phyloP scores from a whole-genome alignment of 2,888 invertebrate species.

The Perdita meconis region DNA sequence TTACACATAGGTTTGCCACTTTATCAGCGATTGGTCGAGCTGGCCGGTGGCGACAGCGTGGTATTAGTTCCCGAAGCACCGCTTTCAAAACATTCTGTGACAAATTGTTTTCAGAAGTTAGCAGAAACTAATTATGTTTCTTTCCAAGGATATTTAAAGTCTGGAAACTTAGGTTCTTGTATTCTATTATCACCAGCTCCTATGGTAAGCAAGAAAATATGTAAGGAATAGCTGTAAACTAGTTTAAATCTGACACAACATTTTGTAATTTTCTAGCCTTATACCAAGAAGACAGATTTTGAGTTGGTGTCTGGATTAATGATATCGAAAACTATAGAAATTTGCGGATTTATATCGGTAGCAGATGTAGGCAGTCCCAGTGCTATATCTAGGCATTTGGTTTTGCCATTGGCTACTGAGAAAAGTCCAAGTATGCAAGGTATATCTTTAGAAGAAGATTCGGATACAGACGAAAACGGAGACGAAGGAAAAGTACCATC shows the following conservation, averaged over 20 bases:
- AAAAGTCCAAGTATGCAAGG: constrained; percentile 83
- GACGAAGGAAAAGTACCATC: constrained; percentile 93
- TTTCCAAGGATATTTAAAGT: constrained; percentile 89
- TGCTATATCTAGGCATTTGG: constrained; percentile 94
- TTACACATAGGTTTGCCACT: constrained; percentile 87
- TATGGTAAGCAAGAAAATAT: constrained; percentile 84
- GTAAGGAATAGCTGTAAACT: neutral
- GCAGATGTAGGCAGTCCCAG: constrained; percentile 96
- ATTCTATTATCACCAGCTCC: constrained; percentile 91
- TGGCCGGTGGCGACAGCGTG: constrained; percentile 89
- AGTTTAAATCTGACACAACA: neutral
- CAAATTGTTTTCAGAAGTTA: constrained; percentile 86
- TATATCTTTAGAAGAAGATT: constrained; percentile 84
- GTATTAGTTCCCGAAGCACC: constrained; percentile 87
- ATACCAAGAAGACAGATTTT: constrained; percentile 87
- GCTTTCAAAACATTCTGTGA: constrained; percentile 82
- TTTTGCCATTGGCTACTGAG: constrained; percentile 89
- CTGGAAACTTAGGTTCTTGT: constrained; percentile 90
- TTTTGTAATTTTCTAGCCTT: constrained; percentile 84
- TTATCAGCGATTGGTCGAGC: constrained; percentile 92
- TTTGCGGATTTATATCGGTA: constrained; percentile 95
- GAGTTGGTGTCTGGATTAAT: constrained; percentile 86
- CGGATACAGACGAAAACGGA: constrained; percentile 86
- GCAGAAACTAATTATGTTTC: constrained; percentile 90
- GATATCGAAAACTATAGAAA: constrained; percentile 90